Base-by-base conservation (phyloP, 2,888 invertebrate species). In the Sericinus montela region DNA sequence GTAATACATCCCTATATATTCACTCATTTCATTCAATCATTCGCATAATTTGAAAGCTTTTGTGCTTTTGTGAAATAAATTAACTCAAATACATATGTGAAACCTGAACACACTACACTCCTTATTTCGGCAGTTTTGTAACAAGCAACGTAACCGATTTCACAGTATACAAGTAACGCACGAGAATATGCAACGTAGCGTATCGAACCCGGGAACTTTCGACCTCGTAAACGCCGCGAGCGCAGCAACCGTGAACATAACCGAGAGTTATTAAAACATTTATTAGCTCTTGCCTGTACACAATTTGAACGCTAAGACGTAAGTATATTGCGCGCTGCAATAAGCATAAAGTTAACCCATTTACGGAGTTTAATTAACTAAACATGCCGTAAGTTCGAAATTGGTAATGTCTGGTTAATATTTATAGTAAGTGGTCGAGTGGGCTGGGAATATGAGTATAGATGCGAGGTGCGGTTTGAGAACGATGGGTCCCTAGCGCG, bases 361-460 rank as follows among this genome's bases (percentile, higher is more conserved):
- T 42, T 46, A 29, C 36, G 29, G 23, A 43, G 36, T 48, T 48
- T 48, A 48, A 48, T 48, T 43, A 48, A 43, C 37, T 32, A 23
- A 48, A 32, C 48, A 32, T 15, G 38, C 13, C 19, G 25, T 43
- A 10, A 36, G 36, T 41, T 41, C 38, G 30, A 32, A 36, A 42
- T 43, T 38, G 42, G 48, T 47, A 37, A 48, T 32, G 36, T 38
- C 48, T 37, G 32, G 41, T 48, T 29, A 37, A 38, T 48, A 32
- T 48, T 43, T 48, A 48, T 30, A 40, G 48, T 11, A 11, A 40
- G 9, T 4, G 25, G 39, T n/a, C 13, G 11, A 2, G 9, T 19
- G 29, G 25, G 30, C 19, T 30, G 32, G 32, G 32, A 30, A 38
- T 30, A 9, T 3, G 1, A 19, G 19, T 19, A 3, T 19, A n/a